Conservation (phyloP, 2,888 invertebrate genomes). For the Ichneumon xanthorius region DNA sequence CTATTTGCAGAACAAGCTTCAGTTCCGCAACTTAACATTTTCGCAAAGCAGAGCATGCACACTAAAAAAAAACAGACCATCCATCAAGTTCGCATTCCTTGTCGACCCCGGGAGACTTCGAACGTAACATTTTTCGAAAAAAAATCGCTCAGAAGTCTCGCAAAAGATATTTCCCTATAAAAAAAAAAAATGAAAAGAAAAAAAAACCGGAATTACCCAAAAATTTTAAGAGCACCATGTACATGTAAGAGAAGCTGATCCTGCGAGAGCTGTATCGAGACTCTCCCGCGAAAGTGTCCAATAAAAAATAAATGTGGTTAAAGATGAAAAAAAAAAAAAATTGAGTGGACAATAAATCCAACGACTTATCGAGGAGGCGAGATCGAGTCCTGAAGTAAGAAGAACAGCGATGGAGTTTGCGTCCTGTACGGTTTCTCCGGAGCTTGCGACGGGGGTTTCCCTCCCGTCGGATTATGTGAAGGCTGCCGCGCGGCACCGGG, state of each 20-base stretch:
- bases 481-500: constrained; percentile 13
- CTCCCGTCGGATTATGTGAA: constrained; percentile 53
- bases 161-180: background rate
- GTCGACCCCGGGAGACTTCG: background rate
- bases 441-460: constrained; percentile 49
- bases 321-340: constrained; percentile 38
- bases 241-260: background rate
- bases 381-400: background rate
- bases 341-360: constrained; percentile 56
- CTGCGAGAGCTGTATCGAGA: background rate
- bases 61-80: background rate
- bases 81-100: background rate
- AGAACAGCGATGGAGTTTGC: constrained; percentile 21
- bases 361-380: constrained; percentile 52
- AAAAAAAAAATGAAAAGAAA: background rate
- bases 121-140: background rate
- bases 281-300: constrained; percentile 28
- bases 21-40: background rate
- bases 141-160: background rate
- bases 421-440: constrained; percentile 48
- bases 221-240: background rate
- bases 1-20: background rate
- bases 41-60: background rate
- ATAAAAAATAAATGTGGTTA: constrained; percentile 55
- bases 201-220: background rate